Base-by-base conservation (phyloP, 2,888 invertebrate genomes). In the Desoria tigrina region DNA sequence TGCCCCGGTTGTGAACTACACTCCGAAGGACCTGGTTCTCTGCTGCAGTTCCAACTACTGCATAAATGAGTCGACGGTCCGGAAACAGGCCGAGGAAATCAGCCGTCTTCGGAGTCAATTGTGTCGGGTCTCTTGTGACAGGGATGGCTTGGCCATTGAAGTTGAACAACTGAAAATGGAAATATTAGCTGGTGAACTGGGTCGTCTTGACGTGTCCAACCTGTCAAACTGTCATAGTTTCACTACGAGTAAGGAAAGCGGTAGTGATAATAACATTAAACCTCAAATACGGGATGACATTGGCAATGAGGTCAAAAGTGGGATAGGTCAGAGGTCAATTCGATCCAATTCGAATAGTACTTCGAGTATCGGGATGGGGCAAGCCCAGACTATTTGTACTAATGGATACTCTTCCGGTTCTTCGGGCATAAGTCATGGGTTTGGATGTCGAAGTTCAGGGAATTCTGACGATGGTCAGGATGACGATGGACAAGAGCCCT, bases 141-240 rank as follows among this genome's bases (percentile, higher is more conserved):
- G 75, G 26, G 74, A 75, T 61, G 66, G 68, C 42, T 59, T 75
- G 2, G 45, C 69, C 9, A 74, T 74, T 63, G 70, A 74, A 60
- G 74, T 75, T 50, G 72, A 75, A 54, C 72, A 74, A 58, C 63
- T 75, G 49, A 72, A 69, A 58, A 66, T 75, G 63, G 72, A 73
- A 55, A 70, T 71, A 14, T 66, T 75, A 45, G 75, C 72, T 9
- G 66, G 63, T 24, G 75, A 72, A 51, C 61, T 75, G 39, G 66
- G 69, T 42, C 65, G 66, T 27, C 53, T 75, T 24, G 75, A 65
- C 27, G 61, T 16, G 4, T 9, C 39, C 45, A 21, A 39, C 16
- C 16, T 39, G 16, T 16, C 9, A 39, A 39, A 45, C n/a, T 45
- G n/a, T 24, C 23, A 49, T 24, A 39, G 18, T 11, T 49, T 24